A percentile compares a stretch with the other conserved stretches of the same genome.
phyloP scores from a whole-genome alignment of 2,113 vertebrate genomes.

The Muntiacus reevesi region DNA sequence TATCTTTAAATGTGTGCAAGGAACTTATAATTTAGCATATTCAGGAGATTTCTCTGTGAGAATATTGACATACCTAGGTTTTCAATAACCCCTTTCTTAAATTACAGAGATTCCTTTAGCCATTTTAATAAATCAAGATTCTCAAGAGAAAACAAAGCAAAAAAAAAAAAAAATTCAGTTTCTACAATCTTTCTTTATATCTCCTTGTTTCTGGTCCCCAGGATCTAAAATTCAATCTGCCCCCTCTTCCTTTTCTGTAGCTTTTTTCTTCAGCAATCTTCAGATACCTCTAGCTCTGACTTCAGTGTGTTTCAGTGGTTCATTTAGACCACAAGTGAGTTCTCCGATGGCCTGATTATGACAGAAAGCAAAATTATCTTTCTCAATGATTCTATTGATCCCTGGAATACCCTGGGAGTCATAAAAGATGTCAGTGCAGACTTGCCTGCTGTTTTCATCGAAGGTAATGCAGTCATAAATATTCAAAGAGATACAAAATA shows the following conservation, averaged over 20 bases:
- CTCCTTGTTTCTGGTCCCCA: not conserved
- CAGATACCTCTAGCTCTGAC: conserved; percentile 74
- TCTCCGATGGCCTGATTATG: conserved; percentile 75
- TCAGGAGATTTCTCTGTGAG: not conserved
- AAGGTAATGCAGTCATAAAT: conserved; percentile 63
- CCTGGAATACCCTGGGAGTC: conserved; percentile 80
- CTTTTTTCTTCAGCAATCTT: conserved; percentile 73
- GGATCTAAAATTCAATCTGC: not conserved
- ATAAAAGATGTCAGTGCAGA: conserved; percentile 70
- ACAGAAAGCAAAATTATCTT: conserved; percentile 75
- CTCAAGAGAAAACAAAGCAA: not conserved
- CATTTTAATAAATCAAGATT: not conserved
- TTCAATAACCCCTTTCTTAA: not conserved
- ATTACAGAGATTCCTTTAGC: not conserved
- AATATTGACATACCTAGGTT: not conserved
- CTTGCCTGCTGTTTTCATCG: conserved; percentile 77
- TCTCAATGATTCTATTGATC: conserved; percentile 81
- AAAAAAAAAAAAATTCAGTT: not conserved
- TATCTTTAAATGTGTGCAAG: not conserved
- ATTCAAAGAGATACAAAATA: not conserved
- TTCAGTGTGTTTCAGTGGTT: conserved; percentile 50
- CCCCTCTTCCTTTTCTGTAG: not conserved
- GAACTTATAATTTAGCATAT: not conserved
- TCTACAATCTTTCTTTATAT: not conserved
- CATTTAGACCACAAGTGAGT: conserved; percentile 78